phyloP scores from a whole-genome alignment of 2,888 invertebrate genomes.

The Andrena chrysosceles region DNA sequence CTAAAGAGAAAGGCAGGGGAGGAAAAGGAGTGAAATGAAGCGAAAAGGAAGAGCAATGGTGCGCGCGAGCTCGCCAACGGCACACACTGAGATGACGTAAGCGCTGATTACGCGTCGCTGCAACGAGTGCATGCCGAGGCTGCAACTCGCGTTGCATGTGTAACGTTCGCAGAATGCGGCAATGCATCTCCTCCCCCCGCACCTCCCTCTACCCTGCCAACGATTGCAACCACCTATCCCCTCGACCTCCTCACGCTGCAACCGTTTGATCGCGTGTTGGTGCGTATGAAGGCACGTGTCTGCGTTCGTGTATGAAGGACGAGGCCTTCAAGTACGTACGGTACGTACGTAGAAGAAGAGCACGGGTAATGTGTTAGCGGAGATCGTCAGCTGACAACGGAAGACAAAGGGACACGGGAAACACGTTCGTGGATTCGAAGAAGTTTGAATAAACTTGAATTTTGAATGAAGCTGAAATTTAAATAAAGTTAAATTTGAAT shows the following conservation, averaged over 20 bases:
- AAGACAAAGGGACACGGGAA: constrained; percentile 34
- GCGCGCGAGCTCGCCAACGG: constrained; percentile 54
- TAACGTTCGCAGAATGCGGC: constrained; percentile 71
- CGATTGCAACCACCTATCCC: background rate
- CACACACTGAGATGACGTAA: constrained; percentile 72
- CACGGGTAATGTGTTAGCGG: constrained; percentile 32
- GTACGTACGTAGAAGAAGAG: constrained; percentile 42
- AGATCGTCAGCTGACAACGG: constrained; percentile 74
- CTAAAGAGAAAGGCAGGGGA: constrained; percentile 5
- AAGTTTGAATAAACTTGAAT: background rate
- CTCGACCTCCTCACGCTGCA: background rate
- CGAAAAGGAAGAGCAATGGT: constrained; percentile 59
- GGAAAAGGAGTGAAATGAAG: constrained; percentile 29
- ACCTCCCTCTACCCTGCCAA: background rate
- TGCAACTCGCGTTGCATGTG: constrained; percentile 63
- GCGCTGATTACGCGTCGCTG: constrained; percentile 72
- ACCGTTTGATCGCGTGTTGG: constrained; percentile 37
- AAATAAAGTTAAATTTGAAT: too few relatives aligned
- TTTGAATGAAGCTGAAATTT: too few relatives aligned
- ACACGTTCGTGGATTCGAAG: background rate
- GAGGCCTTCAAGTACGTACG: constrained; percentile 72
- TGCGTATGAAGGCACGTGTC: constrained; percentile 22
- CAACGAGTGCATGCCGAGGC: constrained; percentile 57
- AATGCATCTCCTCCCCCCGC: constrained; percentile 41
- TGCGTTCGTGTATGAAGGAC: constrained; percentile 72